Percentiles rank a stretch among this genome's conserved stretches.
Conservation (phyloP, 2,888 invertebrate species). For the Drosophila birchii region DNA sequence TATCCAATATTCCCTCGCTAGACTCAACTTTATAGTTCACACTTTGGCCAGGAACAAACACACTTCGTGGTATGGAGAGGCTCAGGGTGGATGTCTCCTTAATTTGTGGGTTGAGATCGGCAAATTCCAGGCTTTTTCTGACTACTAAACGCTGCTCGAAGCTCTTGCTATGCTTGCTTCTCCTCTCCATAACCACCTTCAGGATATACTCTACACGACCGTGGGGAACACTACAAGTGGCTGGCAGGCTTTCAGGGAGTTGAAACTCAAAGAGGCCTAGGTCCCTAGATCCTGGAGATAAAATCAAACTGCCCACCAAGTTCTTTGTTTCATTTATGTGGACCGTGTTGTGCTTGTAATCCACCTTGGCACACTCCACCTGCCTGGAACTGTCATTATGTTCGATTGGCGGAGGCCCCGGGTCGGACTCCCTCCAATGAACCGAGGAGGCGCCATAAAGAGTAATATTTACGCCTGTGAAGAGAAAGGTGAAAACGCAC, state of each 20-base stretch:
- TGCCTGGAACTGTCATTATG: constrained; percentile 65
- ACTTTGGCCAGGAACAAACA: constrained; percentile 70
- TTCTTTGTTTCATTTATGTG: constrained; percentile 48
- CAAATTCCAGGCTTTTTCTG: constrained; percentile 58
- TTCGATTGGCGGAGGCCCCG: constrained; percentile 46
- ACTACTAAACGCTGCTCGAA: constrained; percentile 61
- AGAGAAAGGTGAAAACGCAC: constrained; percentile 5
- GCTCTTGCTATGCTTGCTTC: constrained; percentile 54
- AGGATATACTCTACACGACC: constrained; percentile 62
- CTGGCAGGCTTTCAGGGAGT: constrained; percentile 57
- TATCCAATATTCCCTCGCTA: neutral
- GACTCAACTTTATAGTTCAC: constrained; percentile 51
- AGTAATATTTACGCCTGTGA: constrained; percentile 57
- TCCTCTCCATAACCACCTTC: constrained; percentile 53
- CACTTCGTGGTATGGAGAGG: constrained; percentile 57
- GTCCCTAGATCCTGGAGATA: constrained; percentile 33
- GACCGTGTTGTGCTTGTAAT: constrained; percentile 40
- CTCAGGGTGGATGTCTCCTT: neutral
- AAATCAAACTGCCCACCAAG: constrained; percentile 18
- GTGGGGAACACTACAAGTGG: constrained; percentile 53
- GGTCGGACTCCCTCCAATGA: constrained; percentile 59
- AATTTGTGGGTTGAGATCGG: constrained; percentile 38
- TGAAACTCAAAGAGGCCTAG: constrained; percentile 52
- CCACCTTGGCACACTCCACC: constrained; percentile 25
- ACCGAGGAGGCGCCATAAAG: constrained; percentile 56